These are phyloP conservation scores for Sebastes matsubarae DNA, from an alignment of 2,797 vertebrate genomes.

Conservation along the genomic window DNA sequence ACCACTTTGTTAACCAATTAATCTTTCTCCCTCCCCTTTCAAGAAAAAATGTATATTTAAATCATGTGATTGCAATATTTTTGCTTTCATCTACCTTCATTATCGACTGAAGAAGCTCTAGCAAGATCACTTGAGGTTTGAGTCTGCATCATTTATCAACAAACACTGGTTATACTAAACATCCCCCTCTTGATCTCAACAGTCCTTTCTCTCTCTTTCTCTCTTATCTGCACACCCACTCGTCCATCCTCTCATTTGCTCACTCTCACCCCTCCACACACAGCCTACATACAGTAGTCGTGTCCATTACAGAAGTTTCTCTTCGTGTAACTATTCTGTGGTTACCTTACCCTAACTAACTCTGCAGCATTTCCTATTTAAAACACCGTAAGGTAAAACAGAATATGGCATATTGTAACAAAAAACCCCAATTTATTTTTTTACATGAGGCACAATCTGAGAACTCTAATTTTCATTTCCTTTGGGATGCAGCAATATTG, in stretches of 20 bases:
- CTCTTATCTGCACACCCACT: conserved; percentile 20
- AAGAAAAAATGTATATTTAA: conserved; percentile 7
- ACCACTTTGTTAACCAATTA: conserved; percentile 24
- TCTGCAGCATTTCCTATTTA: conserved; percentile 50
- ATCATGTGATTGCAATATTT: conserved; percentile 26
- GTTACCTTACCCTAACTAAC: conserved; percentile 4
- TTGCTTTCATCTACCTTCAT: conserved; percentile 41
- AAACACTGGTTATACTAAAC: background rate
- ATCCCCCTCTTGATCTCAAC: conserved; percentile 14
- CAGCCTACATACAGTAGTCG: conserved; percentile 30
- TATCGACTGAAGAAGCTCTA: conserved; percentile 5
- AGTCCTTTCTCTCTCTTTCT: background rate
- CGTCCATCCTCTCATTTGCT: conserved; percentile 19
- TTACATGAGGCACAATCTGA: conserved; percentile 54
- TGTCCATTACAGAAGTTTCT: conserved; percentile 27
- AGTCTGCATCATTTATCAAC: conserved; percentile 1
- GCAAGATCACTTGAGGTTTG: conserved; percentile 19
- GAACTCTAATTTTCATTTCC: conserved; percentile 35
- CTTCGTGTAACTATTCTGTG: conserved; percentile 25
- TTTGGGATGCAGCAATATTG: conserved; percentile 48
- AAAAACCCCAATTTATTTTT: conserved; percentile 2
- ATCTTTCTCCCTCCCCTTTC: conserved; percentile 19
- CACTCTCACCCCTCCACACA: conserved; percentile 2
- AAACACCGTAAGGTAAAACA: conserved; percentile 35
- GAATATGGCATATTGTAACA: conserved; percentile 43